Conservation (phyloP, 2,888 invertebrate species). For the Xestia xanthographa region DNA sequence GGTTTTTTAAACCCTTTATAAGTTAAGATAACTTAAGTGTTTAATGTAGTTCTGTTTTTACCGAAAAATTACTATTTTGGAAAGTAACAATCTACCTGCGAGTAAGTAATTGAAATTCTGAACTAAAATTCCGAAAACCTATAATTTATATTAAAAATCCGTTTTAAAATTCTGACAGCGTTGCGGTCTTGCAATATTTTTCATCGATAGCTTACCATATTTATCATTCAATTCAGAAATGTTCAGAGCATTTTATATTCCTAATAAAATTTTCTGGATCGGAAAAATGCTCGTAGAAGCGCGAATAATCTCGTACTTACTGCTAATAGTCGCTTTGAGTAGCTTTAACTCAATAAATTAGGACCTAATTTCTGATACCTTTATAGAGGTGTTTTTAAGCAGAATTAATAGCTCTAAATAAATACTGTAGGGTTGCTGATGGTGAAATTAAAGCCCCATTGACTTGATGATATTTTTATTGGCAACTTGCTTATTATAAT, state of each 20-base stretch:
- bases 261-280: neutral
- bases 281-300: neutral
- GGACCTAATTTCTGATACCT: slow-evolving; percentile 7
- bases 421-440: too few relatives aligned
- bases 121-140: neutral
- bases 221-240: neutral
- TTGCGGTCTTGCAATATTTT: neutral
- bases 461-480: too few relatives aligned
- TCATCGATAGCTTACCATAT: neutral
- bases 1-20: too few relatives aligned
- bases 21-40: too few relatives aligned
- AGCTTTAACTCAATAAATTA: slow-evolving; percentile 16
- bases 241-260: neutral
- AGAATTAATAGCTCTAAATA: neutral
- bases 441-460: too few relatives aligned
- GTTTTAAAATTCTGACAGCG: neutral
- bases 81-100: neutral
- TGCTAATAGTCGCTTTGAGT: slow-evolving; percentile 17
- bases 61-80: neutral
- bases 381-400: neutral
- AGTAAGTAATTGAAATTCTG: neutral
- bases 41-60: neutral
- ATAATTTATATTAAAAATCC: neutral
- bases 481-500: too few relatives aligned
- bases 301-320: neutral